phyloP scores from a whole-genome alignment of 1,140 invertebrate genomes.

The Amyelois transitella region DNA sequence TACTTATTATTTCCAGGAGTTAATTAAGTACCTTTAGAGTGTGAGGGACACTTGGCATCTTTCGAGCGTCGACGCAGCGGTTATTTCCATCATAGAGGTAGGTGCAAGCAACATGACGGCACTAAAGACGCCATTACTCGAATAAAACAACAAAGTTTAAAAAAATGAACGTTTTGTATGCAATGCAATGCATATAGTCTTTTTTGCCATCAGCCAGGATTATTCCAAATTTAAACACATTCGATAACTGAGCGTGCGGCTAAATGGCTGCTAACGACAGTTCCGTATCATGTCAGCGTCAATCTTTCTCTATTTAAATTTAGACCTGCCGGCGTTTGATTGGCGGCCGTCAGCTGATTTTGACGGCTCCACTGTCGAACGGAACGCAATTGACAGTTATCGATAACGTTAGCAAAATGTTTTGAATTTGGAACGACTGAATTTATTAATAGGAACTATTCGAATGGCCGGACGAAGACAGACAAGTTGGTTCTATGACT shows the following conservation, averaged over 20 bases:
- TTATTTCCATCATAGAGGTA: too few species aligned
- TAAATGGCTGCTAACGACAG: constrained; percentile 34
- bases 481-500: too few species aligned
- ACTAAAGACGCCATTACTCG: too few species aligned
- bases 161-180: too few species aligned
- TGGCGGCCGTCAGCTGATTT: constrained; percentile 31
- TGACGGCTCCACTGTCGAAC: constrained; percentile 20
- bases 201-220: not conserved
- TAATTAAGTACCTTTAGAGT: too few species aligned
- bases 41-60: too few species aligned
- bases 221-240: not conserved
- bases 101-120: too few species aligned
- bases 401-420: constrained; percentile 18
- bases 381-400: constrained; percentile 19
- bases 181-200: not conserved
- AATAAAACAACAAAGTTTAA: too few species aligned
- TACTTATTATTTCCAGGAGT: too few species aligned
- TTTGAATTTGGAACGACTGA: not conserved
- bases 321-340: constrained; percentile 21
- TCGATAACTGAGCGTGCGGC: constrained; percentile 13
- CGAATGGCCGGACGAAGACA: too few species aligned
- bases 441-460: too few species aligned
- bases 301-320: constrained; percentile 39
- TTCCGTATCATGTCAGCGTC: constrained; percentile 49
- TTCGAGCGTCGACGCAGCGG: too few species aligned